Base-by-base conservation (phyloP, 2,888 invertebrate species). In the Microctonus brassicae region DNA sequence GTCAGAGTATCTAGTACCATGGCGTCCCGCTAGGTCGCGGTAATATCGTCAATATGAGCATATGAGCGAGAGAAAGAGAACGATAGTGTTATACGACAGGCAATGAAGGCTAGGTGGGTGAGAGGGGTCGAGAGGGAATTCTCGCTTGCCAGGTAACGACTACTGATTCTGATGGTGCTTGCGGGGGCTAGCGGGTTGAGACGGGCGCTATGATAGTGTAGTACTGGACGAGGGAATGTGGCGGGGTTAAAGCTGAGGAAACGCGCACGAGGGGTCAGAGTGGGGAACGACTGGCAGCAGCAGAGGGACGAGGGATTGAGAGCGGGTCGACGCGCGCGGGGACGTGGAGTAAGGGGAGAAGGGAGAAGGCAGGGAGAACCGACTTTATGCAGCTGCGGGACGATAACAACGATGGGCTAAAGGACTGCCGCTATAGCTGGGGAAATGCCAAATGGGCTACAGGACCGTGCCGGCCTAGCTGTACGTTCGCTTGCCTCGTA, bases 361-460 rank as follows among this genome's bases (percentile, higher is more conserved):
- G 76, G 75, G 78, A 77, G 75, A 66, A 75, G 80, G 78, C 78
- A 80, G 81, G 83, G 78, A 83, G 85, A 85, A 84, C 84, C 86
- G 86, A 88, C 88, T 88, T 88, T 88, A 88, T 88, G 88, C 88
- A 88, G 88, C 88, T 88, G 88, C 87, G 88, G 87, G 88, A 88
- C 88, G 88, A 88, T 88, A 88, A 88, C 88, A 88, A 88, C 88
- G 88, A 88, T 88, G 88, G 88, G 87, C 88, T 88, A 88, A 86
- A 88, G 88, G 88, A 88, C 85, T 79, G 86, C 82, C 82, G 85
- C 86, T 86, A 86, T 86, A 86, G 86, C 86, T 86, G 86, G 86
- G 86, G 86, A 87, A 88, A 87, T 87, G 87, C 87, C 87, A 87
- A 87, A 87, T 87, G 87, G 87, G 87, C 87, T 87, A 86, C 83